Evolutionary conservation across 53 echinoderm and acorn worm genomes (phyloP), one percentile per base, ranked within the genome.

Genomic region (Holothuria scabra): DNA sequence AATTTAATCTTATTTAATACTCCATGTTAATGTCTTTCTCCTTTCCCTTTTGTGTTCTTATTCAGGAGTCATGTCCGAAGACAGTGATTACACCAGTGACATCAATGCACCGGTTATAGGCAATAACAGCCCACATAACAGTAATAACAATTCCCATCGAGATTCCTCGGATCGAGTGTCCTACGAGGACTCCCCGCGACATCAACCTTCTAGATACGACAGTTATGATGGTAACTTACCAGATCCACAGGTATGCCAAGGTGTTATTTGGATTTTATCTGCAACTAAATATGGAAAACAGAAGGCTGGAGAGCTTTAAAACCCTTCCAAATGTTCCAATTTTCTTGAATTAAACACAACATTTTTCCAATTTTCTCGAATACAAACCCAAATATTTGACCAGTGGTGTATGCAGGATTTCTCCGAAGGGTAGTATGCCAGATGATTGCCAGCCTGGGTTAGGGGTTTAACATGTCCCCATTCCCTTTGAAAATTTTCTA

Each of bases 1-100:
- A 64, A 30, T 65, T 14, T 25, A 29, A 4, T 52, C 52, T 52
- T 12, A 18, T 21, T 34, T 3, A n/a, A n/a, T n/a, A 16, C 14
- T 48, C 14, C 1, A 60, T 11, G 13, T 56, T n/a, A 11, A 28
- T 4, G 8, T 9, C 12, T 79, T 28, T 22, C 10, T 79, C 16
- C 8, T 28, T 56, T 83, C 7, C 8, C 52, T 2, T 18, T 18
- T 16, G 3, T 52, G 20, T 83, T 59, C 74, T 63, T n/a, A 59
- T 86, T 83, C 70, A 64, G 91, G 91, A 65, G 87, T 91, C 79
- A 87, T 95, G 86, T 95, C 99, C 38, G 99, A 99, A 79, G 99
- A 99, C 81, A 99, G 99, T 83, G 99, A 99, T 84, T 99, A 99
- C 84, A 99, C 99, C 46, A 99, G 99, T 66, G 99, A 99, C 67